Conservation (phyloP, 1,140 invertebrate species). For the Mylabris phalerata region DNA sequence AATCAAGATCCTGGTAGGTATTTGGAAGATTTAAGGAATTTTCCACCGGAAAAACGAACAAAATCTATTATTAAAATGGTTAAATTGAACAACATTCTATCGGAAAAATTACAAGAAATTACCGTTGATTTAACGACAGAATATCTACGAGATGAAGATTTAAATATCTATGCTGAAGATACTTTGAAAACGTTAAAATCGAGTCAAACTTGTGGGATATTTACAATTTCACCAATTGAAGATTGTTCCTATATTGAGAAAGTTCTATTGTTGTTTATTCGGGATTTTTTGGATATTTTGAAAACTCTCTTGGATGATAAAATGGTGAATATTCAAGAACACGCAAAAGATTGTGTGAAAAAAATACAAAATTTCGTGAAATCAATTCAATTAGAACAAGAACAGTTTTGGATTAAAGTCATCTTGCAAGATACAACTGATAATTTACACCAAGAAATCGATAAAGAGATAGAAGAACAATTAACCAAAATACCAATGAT, state of each 20-base stretch:
- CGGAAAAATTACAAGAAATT: constrained; percentile 18
- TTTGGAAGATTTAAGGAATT: constrained; percentile 18
- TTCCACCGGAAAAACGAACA: constrained; percentile 3
- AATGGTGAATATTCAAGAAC: constrained; percentile 15
- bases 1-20: constrained; percentile 4
- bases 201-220: constrained; percentile 18
- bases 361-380: constrained; percentile 10
- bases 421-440: not conserved
- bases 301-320: constrained; percentile 14
- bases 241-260: constrained; percentile 21
- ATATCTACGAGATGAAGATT: constrained; percentile 13
- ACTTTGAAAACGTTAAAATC: constrained; percentile 17
- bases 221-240: not conserved
- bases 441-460: not conserved
- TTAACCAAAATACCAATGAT: not conserved
- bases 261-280: constrained; percentile 13
- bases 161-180: constrained; percentile 27
- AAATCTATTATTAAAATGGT: constrained; percentile 19
- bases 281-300: constrained; percentile 14
- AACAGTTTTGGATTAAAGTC: constrained; percentile 7
- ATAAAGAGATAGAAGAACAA: constrained; percentile 1
- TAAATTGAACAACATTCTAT: constrained; percentile 19
- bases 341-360: constrained; percentile 5
- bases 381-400: constrained; percentile 5
- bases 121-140: constrained; percentile 14